Conservation (phyloP, 2,888 invertebrate species). For the Himalopsyche japonica region DNA sequence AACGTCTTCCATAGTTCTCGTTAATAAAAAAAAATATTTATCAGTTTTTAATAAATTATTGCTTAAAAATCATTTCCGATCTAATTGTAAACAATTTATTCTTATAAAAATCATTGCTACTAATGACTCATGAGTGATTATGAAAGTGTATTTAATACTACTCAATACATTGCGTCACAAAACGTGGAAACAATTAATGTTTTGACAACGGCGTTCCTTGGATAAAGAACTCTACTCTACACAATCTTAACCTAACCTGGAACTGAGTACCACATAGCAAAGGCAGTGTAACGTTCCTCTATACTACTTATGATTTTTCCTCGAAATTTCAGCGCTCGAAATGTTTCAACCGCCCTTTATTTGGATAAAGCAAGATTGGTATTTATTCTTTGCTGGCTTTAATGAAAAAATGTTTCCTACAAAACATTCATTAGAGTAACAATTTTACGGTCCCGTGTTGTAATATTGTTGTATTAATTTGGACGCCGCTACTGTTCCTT, state of each 20-base stretch:
- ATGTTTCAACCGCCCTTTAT: conserved; percentile 3
- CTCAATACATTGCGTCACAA: no score
- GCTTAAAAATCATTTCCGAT: no score
- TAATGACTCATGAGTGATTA: no score
- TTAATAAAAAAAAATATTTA: no score
- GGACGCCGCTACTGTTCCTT: background rate
- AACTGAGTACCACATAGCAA: background rate
- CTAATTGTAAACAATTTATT: no score
- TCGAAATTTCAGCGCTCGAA: background rate
- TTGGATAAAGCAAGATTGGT: conserved; percentile 16
- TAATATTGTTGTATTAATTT: background rate
- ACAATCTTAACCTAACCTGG: background rate
- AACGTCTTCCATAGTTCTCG: no score
- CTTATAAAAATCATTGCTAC: no score
- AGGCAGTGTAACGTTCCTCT: background rate
- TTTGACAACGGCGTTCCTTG: background rate
- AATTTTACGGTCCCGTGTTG: background rate
- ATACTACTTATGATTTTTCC: background rate
- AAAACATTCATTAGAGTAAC: background rate
- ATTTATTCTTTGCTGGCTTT: conserved; percentile 9
- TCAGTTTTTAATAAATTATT: no score
- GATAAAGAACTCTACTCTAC: background rate
- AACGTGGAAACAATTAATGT: no score
- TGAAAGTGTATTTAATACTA: no score
- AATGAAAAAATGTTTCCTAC: conserved; percentile 16